phyloP scores from a whole-genome alignment of 2,888 invertebrate genomes.

The Pachymerium ferrugineum region DNA sequence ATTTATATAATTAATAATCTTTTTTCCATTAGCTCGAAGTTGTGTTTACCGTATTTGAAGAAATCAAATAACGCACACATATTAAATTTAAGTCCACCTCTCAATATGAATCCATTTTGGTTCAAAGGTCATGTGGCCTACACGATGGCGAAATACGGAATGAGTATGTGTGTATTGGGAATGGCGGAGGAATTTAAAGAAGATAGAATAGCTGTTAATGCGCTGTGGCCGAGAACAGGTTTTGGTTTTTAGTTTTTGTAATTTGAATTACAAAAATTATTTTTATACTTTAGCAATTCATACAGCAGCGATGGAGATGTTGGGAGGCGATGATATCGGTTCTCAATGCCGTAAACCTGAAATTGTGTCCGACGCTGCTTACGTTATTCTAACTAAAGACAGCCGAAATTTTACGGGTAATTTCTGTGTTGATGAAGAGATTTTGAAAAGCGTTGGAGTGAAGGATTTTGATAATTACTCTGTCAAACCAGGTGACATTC shows the following conservation, averaged over 20 bases:
- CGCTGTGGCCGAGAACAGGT: constrained; percentile 93
- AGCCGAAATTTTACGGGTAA: constrained; percentile 75
- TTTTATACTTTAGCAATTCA: constrained; percentile 61
- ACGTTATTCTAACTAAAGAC: constrained; percentile 70
- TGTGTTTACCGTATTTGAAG: constrained; percentile 78
- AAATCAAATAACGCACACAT: constrained; percentile 88
- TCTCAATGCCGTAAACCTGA: constrained; percentile 69
- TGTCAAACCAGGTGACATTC: constrained; percentile 68
- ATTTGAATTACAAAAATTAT: background rate
- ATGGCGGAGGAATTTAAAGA: constrained; percentile 90
- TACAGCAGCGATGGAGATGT: constrained; percentile 72
- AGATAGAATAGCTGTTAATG: constrained; percentile 83
- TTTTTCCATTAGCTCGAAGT: constrained; percentile 78
- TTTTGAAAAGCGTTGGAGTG: constrained; percentile 71
- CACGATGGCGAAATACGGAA: constrained; percentile 97
- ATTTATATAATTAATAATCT: constrained; percentile 18
- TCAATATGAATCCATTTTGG: constrained; percentile 84
- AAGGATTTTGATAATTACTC: constrained; percentile 79
- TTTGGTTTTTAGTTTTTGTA: constrained; percentile 1
- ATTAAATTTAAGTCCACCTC: constrained; percentile 88
- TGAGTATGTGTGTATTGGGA: constrained; percentile 97
- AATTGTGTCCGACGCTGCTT: constrained; percentile 85
- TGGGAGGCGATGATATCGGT: constrained; percentile 58
- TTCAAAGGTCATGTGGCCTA: constrained; percentile 91
- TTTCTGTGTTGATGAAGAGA: constrained; percentile 87